A percentile compares a stretch with the other conserved stretches of the same genome.
Conservation (phyloP, 2,113 vertebrate genomes). For the Pelobates fuscus region DNA sequence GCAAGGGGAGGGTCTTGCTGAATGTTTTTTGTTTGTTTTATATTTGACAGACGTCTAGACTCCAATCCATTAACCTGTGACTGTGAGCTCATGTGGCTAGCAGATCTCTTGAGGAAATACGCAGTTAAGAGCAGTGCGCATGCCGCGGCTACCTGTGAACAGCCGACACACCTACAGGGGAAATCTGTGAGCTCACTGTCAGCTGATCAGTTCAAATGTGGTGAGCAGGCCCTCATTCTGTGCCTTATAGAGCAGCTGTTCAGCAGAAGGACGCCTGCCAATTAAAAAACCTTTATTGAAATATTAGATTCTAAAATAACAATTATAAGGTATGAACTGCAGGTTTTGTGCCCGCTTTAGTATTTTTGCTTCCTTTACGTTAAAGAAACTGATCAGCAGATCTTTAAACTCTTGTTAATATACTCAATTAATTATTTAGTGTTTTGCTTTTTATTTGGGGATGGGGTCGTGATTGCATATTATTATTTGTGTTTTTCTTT, state of each 20-base stretch:
- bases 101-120: slow-evolving; percentile 79
- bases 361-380: too few relatives aligned
- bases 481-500: slow-evolving; percentile 41
- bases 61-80: slow-evolving; percentile 84
- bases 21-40: too few relatives aligned
- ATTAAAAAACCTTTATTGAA: too few relatives aligned
- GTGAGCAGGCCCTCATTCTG: slow-evolving; percentile 62
- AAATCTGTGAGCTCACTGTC: slow-evolving; percentile 79
- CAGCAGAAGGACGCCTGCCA: neutral
- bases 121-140: slow-evolving; percentile 81
- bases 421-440: neutral
- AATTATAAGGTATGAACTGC: too few relatives aligned
- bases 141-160: slow-evolving; percentile 83
- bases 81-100: slow-evolving; percentile 87
- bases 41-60: slow-evolving; percentile 83
- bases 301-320: too few relatives aligned
- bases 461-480: too few relatives aligned
- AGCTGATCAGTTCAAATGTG: slow-evolving; percentile 79
- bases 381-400: too few relatives aligned
- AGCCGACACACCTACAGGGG: slow-evolving; percentile 77
- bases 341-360: too few relatives aligned
- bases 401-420: too few relatives aligned
- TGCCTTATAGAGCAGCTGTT: accelerated
- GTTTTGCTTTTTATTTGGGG: too few relatives aligned
- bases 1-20: too few relatives aligned